Percentiles rank a stretch among this genome's conserved stretches.
These are phyloP conservation scores for Polyommatus iphigenia DNA, from an alignment of 2,888 invertebrate genomes.

Conservation along the genomic window DNA sequence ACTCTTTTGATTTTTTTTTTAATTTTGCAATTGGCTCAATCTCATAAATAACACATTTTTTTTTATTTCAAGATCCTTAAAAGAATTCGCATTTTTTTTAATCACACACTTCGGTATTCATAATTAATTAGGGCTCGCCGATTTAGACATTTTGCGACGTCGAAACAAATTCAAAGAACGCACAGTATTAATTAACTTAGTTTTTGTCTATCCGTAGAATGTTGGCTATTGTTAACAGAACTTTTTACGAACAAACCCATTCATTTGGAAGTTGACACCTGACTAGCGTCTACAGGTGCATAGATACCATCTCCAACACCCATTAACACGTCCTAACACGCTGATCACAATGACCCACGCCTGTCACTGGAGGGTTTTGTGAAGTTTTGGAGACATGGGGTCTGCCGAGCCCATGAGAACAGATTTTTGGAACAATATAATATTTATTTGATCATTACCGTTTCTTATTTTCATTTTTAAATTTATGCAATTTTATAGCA, in stretches of 20 bases:
- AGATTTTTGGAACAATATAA: background rate
- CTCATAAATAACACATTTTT: too few relatives aligned
- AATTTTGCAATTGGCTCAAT: too few relatives aligned
- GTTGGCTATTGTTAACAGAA: constrained; percentile 6
- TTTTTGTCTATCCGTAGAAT: background rate
- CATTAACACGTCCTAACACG: constrained; percentile 20
- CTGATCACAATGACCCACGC: constrained; percentile 14
- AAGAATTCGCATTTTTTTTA: too few relatives aligned
- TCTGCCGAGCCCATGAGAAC: background rate
- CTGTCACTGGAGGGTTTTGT: constrained; percentile 6
- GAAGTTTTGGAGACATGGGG: background rate
- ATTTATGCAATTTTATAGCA: too few relatives aligned
- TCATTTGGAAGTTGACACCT: constrained; percentile 5
- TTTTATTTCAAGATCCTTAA: too few relatives aligned
- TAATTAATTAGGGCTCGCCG: background rate
- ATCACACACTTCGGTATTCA: background rate
- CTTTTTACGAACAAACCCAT: background rate
- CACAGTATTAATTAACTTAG: background rate
- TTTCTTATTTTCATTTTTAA: too few relatives aligned
- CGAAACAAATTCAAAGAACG: background rate
- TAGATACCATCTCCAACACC: constrained; percentile 11
- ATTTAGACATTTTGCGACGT: background rate
- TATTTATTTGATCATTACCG: background rate
- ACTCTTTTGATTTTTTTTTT: background rate
- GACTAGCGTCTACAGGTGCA: constrained; percentile 12